Conservation (phyloP, 2,888 invertebrate species). For the Rhimphoctona megacephalus region DNA sequence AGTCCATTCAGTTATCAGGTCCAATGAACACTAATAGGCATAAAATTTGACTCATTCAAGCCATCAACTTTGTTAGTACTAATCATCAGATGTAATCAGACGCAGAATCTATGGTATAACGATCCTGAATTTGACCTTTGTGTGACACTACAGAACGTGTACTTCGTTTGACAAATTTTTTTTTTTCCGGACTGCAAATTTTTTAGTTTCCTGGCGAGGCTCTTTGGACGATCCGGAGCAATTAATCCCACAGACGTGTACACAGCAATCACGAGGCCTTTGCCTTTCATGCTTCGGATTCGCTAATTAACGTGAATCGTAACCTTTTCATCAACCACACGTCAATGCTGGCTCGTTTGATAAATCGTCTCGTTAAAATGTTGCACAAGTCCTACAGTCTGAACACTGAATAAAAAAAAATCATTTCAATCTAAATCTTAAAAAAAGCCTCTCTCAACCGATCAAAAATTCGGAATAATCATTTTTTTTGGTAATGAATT, state of each 20-base stretch:
- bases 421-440: background rate
- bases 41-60: slow-evolving; percentile 10
- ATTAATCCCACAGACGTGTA: slow-evolving; percentile 36
- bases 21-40: background rate
- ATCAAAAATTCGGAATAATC: background rate
- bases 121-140: slow-evolving; percentile 4
- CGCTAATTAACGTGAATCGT: slow-evolving; percentile 59
- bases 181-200: slow-evolving; percentile 4
- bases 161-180: slow-evolving; percentile 20
- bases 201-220: background rate
- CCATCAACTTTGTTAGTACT: slow-evolving; percentile 7
- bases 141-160: background rate
- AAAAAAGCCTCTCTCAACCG: background rate
- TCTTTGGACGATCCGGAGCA: slow-evolving; percentile 32
- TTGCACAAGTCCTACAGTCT: slow-evolving; percentile 54
- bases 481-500: background rate
- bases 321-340: slow-evolving; percentile 18
- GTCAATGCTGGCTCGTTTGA: slow-evolving; percentile 53
- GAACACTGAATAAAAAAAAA: background rate
- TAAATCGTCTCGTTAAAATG: slow-evolving; percentile 74
- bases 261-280: slow-evolving; percentile 45
- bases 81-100: slow-evolving; percentile 3
- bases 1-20: background rate
- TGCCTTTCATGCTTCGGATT: slow-evolving; percentile 43
- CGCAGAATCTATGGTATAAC: background rate